Percentiles rank a stretch among this genome's conserved stretches.
Evolutionary conservation across 2,888 invertebrate species (phyloP).

Genomic region (Venusia cambrica): DNA sequence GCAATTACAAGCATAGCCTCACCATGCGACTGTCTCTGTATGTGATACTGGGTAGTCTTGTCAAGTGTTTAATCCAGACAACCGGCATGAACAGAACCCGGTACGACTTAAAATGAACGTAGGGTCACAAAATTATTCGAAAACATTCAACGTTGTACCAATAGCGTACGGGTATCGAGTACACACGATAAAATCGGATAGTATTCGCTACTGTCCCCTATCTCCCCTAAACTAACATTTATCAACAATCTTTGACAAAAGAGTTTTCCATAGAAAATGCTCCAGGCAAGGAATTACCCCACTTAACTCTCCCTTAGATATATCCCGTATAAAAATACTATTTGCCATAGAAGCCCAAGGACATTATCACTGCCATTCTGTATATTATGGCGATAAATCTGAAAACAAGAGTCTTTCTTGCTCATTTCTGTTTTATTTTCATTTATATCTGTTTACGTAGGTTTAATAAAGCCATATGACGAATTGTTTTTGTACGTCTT

Average conservation of each 20-base stretch:
- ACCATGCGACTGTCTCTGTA: too few relatives aligned
- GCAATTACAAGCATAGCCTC: too few relatives aligned
- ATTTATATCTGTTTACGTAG: conserved; percentile 18
- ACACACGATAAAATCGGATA: too few relatives aligned
- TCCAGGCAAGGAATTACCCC: conserved; percentile 14
- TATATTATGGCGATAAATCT: conserved; percentile 62
- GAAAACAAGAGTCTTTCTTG: conserved; percentile 34
- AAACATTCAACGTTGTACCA: too few relatives aligned
- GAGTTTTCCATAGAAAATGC: conserved; percentile 12
- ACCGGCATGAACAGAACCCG: too few relatives aligned
- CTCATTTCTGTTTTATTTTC: conserved; percentile 25
- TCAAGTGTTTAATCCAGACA: too few relatives aligned
- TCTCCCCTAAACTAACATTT: conserved; percentile 10
- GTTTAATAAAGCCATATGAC: neutral
- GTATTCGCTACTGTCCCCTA: too few relatives aligned
- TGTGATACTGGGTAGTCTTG: too few relatives aligned
- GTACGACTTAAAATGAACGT: too few relatives aligned
- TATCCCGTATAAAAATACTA: conserved; percentile 58
- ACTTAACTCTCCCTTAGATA: conserved; percentile 38
- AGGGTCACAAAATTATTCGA: too few relatives aligned
- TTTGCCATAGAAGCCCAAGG: conserved; percentile 45
- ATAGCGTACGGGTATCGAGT: too few relatives aligned
- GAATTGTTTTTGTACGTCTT: neutral
- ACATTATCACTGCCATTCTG: conserved; percentile 54
- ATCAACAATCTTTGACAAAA: conserved; percentile 16